These are phyloP conservation scores for Ceratosolen fusciceps DNA, from an alignment of 1,140 invertebrate genomes.

Conservation along the genomic window DNA sequence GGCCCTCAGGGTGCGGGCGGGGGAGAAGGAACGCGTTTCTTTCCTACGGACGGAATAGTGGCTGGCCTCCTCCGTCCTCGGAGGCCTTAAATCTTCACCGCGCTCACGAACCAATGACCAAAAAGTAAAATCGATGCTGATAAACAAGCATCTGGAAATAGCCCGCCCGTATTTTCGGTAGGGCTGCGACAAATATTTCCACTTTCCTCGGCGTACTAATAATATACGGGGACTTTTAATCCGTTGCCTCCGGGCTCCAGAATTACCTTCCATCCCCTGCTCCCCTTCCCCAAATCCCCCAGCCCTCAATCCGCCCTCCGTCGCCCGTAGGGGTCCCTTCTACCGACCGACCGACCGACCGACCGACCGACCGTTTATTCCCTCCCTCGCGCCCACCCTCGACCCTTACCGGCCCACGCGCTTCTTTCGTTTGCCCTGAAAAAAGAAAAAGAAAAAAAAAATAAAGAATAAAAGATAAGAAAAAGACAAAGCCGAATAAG, in stretches of 20 bases:
- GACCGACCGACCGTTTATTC: no score
- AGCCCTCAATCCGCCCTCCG: no score
- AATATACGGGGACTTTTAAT: background rate
- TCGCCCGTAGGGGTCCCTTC: no score
- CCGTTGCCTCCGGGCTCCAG: background rate
- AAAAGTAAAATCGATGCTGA: constrained; percentile 42
- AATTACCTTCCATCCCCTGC: background rate
- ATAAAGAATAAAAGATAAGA: no score
- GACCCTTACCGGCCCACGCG: no score
- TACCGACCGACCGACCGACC: no score
- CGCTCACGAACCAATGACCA: constrained; percentile 16
- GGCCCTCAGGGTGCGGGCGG: background rate
- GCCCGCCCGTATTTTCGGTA: background rate
- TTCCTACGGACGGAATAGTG: background rate
- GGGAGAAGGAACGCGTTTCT: background rate
- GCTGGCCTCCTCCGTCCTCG: background rate
- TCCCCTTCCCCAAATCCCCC: no score
- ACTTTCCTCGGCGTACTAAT: background rate
- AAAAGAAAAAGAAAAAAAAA: no score
- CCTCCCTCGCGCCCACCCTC: no score
- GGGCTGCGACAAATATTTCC: background rate
- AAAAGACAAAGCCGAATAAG: no score
- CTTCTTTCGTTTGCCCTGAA: no score
- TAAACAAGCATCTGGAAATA: constrained; percentile 39
- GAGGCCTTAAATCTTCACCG: constrained; percentile 32